Percentiles rank a stretch among this genome's conserved stretches.
Conservation (phyloP, 1,140 invertebrate species). For the Geopemphigus sp. region DNA sequence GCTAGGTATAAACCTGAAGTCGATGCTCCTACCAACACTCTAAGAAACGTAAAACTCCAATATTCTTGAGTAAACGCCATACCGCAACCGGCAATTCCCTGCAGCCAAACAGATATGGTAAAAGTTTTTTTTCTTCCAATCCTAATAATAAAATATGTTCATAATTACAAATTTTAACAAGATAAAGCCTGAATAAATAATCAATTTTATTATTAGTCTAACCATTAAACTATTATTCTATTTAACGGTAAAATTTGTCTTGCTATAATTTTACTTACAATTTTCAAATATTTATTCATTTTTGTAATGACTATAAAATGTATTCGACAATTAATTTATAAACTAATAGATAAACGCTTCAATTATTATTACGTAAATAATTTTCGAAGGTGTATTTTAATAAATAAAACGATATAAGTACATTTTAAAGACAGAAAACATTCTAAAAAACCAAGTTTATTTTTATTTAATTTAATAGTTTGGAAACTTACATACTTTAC, state of each 20-base stretch:
- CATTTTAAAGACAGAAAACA: too few species aligned
- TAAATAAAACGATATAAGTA: too few species aligned
- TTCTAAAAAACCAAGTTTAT: too few species aligned
- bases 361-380: too few species aligned
- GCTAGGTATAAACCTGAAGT: slow-evolving; percentile 75
- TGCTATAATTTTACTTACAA: too few species aligned
- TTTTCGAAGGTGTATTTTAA: not conserved
- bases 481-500: too few species aligned
- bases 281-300: not conserved
- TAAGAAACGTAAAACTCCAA: slow-evolving; percentile 66
- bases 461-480: too few species aligned
- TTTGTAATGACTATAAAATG: not conserved
- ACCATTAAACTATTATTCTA: too few species aligned
- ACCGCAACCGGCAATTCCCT: slow-evolving; percentile 66
- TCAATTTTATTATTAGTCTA: too few species aligned
- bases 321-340: too few species aligned
- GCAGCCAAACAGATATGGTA: slow-evolving; percentile 68
- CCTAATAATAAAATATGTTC: slow-evolving; percentile 56
- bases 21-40: slow-evolving; percentile 70
- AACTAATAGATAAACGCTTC: too few species aligned
- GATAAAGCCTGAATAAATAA: not conserved
- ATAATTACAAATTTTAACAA: not conserved
- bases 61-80: slow-evolving; percentile 68
- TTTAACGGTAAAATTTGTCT: too few species aligned
- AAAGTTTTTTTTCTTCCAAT: slow-evolving; percentile 72